These are phyloP conservation scores for Xenops minutus DNA, from an alignment of 2,797 vertebrate species.

Conservation along the genomic window DNA sequence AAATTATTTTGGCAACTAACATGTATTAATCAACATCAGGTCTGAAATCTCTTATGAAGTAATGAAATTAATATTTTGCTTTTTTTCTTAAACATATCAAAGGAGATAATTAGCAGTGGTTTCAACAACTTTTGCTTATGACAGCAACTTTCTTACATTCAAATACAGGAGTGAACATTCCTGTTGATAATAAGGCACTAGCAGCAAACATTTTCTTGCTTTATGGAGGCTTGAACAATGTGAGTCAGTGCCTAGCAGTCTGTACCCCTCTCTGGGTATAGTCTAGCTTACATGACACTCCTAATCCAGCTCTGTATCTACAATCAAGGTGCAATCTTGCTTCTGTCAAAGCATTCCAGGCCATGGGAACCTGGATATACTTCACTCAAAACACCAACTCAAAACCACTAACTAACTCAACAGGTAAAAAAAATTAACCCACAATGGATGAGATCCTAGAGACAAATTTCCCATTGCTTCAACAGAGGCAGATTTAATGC, in stretches of 20 bases:
- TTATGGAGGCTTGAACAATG: not conserved
- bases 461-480: not conserved
- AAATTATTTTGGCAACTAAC: not conserved
- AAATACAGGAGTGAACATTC: not conserved
- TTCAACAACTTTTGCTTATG: not conserved
- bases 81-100: not conserved
- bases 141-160: not conserved
- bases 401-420: not conserved
- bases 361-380: not conserved
- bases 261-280: not conserved
- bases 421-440: not conserved
- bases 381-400: not conserved
- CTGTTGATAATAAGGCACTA: not conserved
- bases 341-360: not conserved
- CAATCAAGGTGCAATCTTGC: not conserved
- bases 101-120: fast-evolving
- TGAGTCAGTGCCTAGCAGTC: no score
- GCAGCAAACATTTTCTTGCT: not conserved
- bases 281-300: not conserved
- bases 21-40: not conserved
- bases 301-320: not conserved
- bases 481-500: not conserved
- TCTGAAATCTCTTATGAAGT: not conserved
- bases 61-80: not conserved
- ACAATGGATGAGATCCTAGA: not conserved